Conservation (phyloP, 1,140 invertebrate species). For the Platyura marginata region DNA sequence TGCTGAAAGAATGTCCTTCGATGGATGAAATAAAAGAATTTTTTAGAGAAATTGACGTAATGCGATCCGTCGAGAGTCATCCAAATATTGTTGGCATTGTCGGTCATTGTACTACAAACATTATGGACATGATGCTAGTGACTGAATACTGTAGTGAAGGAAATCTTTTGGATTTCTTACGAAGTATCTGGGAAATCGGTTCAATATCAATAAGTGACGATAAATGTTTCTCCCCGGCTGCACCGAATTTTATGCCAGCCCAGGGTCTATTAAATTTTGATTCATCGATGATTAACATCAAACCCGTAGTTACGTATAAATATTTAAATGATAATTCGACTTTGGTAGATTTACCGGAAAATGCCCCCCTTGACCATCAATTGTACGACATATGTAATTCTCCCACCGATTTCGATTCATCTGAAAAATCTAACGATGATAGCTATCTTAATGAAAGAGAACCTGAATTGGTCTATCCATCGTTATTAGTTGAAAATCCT, state of each 20-base stretch:
- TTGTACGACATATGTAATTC: no score
- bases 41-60: constrained; percentile 51
- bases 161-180: constrained; percentile 46
- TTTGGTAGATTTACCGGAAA: not conserved
- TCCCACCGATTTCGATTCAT: not conserved
- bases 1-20: constrained; percentile 49
- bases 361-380: not conserved
- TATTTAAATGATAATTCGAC: not conserved
- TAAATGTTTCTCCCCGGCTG: no score
- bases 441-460: no score
- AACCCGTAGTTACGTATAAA: no score
- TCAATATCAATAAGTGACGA: not conserved
- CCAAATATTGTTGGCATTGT: constrained; percentile 55
- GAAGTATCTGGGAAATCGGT: constrained; percentile 21
- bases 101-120: constrained; percentile 37
- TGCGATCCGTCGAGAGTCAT: constrained; percentile 51
- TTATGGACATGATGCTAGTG: constrained; percentile 35
- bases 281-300: no score
- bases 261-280: not conserved
- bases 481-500: not conserved
- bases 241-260: not conserved
- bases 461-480: not conserved
- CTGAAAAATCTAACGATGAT: no score
- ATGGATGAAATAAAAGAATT: constrained; percentile 46
- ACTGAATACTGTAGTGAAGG: constrained; percentile 61